Evolutionary conservation across 2,113 vertebrate species (phyloP).

Genomic region (Aptenodytes forsteri): DNA sequence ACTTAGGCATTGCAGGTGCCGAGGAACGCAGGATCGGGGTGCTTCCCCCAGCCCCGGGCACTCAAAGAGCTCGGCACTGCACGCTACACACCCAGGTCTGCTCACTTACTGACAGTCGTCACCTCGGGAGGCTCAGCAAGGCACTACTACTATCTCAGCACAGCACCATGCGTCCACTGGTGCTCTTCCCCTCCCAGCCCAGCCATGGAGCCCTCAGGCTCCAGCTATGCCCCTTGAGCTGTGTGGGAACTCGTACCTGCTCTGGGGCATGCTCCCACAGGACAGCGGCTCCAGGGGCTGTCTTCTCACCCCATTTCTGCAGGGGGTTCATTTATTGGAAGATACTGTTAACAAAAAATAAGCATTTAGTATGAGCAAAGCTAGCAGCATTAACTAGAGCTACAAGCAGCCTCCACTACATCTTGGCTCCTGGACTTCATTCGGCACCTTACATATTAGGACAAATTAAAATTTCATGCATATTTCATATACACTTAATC

Average conservation of each 20-base stretch:
- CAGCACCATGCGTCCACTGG: not conserved
- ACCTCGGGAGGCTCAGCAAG: not conserved
- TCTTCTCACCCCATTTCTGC: rapidly evolving
- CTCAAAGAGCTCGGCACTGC: rapidly evolving
- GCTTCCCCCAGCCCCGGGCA: rapidly evolving
- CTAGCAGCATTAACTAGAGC: not conserved
- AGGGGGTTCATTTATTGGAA: not conserved
- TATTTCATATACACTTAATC: constrained; percentile 48
- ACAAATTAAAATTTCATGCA: constrained; percentile 50
- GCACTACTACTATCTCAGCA: rapidly evolving
- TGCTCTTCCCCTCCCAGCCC: not conserved
- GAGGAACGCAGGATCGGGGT: rapidly evolving
- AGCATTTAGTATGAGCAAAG: not conserved
- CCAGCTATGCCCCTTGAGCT: not conserved
- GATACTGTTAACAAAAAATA: not conserved
- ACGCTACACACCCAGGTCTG: rapidly evolving
- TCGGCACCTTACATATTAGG: constrained; percentile 1
- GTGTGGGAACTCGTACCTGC: rapidly evolving
- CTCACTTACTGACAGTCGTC: rapidly evolving
- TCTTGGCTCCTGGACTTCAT: constrained; percentile 26
- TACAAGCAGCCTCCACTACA: not conserved
- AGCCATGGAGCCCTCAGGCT: not conserved
- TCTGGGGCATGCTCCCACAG: rapidly evolving
- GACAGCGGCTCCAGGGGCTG: not conserved
- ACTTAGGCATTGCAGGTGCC: not conserved